A percentile compares a stretch with the other conserved stretches of the same genome.
Evolutionary conservation across 2,888 invertebrate genomes (phyloP).

Genomic region (Xanthorhoe spadicearia): DNA sequence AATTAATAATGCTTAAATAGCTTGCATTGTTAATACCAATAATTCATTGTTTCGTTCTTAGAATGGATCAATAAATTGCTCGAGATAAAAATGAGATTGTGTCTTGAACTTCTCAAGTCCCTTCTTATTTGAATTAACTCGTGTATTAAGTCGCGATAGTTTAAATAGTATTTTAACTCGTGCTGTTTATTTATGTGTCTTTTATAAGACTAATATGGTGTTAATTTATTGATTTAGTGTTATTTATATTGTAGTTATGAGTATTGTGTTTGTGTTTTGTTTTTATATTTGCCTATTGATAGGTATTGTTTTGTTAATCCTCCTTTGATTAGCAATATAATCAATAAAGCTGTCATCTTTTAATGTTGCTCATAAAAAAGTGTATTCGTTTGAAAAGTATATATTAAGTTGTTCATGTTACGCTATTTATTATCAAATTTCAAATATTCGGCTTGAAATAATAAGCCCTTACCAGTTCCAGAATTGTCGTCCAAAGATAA

Average conservation of each 20-base stretch:
- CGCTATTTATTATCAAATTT: not conserved
- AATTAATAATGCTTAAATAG: not conserved
- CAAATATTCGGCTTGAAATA: not conserved
- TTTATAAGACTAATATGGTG: not conserved
- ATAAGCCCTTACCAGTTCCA: slow-evolving; percentile 79
- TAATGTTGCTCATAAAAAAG: no score
- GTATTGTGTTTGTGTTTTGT: not conserved
- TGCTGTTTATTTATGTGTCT: not conserved
- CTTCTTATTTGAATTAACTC: not conserved
- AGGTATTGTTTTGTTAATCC: no score
- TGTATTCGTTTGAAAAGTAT: no score
- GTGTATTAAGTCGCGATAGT: no score
- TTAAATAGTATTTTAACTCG: no score
- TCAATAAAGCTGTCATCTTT: no score
- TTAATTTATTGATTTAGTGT: slow-evolving; percentile 14
- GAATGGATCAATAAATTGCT: not conserved
- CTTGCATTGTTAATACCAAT: not conserved
- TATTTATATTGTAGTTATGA: slow-evolving; percentile 6
- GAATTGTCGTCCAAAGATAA: slow-evolving; percentile 75
- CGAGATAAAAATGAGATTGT: not conserved
- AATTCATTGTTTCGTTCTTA: not conserved
- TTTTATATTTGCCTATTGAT: not conserved
- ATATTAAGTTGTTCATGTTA: not conserved
- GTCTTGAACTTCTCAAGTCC: not conserved
- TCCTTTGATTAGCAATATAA: no score